Conservation (phyloP, 2,797 vertebrate species). For the Melanotaenia maccullochi region DNA sequence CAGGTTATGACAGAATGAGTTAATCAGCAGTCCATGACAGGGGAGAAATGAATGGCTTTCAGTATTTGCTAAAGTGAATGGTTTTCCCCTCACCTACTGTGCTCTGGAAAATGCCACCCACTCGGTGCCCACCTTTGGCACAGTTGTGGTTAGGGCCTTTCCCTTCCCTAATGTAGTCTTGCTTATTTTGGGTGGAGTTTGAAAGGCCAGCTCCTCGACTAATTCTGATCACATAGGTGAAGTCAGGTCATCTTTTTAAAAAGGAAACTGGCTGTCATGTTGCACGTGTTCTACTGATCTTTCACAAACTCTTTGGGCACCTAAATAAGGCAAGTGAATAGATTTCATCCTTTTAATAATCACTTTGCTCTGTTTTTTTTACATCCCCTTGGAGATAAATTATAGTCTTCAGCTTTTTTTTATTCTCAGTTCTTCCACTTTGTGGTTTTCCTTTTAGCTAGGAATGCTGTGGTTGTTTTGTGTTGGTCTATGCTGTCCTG, state of each 20-base stretch:
- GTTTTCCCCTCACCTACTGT: constrained; percentile 27
- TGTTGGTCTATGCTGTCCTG: constrained; percentile 15
- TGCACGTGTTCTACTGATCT: constrained; percentile 21
- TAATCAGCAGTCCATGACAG: constrained; percentile 37
- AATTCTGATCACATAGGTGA: constrained; percentile 10
- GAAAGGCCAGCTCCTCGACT: constrained; percentile 16
- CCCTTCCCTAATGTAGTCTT: constrained; percentile 29
- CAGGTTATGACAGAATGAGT: constrained; percentile 54
- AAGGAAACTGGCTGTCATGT: constrained; percentile 3
- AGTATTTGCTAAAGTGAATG: constrained; percentile 60
- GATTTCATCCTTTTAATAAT: constrained; percentile 38
- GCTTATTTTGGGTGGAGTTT: constrained; percentile 37
- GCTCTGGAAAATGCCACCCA: constrained; percentile 57
- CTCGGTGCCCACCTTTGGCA: constrained; percentile 38
- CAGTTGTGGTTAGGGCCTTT: constrained; percentile 24
- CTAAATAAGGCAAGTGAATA: constrained; percentile 15
- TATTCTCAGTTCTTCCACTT: constrained; percentile 29
- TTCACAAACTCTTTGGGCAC: constrained; percentile 12
- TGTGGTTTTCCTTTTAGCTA: constrained; percentile 29
- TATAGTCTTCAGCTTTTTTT: constrained; percentile 37
- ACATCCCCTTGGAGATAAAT: constrained; percentile 43
- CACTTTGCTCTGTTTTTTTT: constrained; percentile 27
- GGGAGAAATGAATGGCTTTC: constrained; percentile 39
- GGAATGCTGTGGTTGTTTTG: constrained; percentile 56
- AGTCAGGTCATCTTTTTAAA: not conserved